A percentile compares a stretch with the other conserved stretches of the same genome.
Evolutionary conservation across 1,140 invertebrate genomes (phyloP).

Genomic region (Tigriopus japonicus): DNA sequence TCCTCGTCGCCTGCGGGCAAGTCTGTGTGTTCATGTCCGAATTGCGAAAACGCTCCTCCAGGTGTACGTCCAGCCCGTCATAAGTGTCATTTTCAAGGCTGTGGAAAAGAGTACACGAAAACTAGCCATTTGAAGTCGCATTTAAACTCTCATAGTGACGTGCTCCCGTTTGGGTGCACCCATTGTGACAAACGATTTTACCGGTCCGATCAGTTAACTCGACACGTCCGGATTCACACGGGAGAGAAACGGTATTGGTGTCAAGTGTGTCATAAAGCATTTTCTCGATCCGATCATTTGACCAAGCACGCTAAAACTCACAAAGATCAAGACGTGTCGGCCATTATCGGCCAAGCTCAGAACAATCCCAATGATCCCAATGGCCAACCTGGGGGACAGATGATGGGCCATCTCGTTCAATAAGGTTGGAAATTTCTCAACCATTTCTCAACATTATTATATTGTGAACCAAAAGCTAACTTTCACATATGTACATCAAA

Average conservation of each 20-base stretch:
- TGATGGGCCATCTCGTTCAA: too few species aligned
- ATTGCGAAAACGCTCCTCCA: not conserved
- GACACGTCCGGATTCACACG: constrained; percentile 42
- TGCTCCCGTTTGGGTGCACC: constrained; percentile 34
- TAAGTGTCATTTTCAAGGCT: constrained; percentile 4
- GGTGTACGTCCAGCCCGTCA: not conserved
- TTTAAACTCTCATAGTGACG: constrained; percentile 22
- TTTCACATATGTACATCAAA: not conserved
- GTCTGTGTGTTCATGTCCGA: not conserved
- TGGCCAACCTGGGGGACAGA: too few species aligned
- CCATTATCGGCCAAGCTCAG: too few species aligned
- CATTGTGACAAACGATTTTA: constrained; percentile 42
- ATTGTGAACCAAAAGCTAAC: too few species aligned
- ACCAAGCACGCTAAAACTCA: constrained; percentile 3
- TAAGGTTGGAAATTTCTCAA: too few species aligned
- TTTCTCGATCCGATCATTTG: constrained; percentile 41
- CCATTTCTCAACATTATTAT: too few species aligned
- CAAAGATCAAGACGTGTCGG: not conserved
- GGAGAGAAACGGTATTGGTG: constrained; percentile 46
- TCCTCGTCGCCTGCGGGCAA: too few species aligned
- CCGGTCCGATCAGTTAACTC: constrained; percentile 43
- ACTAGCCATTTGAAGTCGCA: not conserved
- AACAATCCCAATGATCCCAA: too few species aligned
- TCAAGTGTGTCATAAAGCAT: constrained; percentile 39
- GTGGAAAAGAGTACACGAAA: constrained; percentile 3